Conservation (phyloP, 2,113 vertebrate genomes). For the Tautogolabrus adspersus region DNA sequence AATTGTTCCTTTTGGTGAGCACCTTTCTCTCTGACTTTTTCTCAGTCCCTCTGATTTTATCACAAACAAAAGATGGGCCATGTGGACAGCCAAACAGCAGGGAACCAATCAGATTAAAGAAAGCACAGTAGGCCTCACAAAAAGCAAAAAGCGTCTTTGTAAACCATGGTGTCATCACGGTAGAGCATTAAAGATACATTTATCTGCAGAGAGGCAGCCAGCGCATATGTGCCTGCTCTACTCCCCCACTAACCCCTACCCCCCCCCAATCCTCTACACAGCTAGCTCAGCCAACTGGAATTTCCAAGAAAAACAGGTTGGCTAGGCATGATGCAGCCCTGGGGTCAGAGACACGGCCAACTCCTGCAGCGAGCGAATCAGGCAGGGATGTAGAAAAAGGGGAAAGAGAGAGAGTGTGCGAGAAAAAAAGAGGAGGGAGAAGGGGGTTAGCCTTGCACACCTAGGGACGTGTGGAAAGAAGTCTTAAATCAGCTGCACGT, state of each 20-base stretch:
- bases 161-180: slow-evolving; percentile 51
- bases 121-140: slow-evolving; percentile 37
- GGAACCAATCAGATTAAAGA: slow-evolving; percentile 57
- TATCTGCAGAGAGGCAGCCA: slow-evolving; percentile 18
- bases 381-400: slow-evolving; percentile 42
- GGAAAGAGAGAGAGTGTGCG: slow-evolving; percentile 3
- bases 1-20: slow-evolving; percentile 38
- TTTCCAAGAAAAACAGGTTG: slow-evolving; percentile 79
- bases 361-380: slow-evolving; percentile 70
- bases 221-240: slow-evolving; percentile 35
- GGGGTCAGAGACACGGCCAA: slow-evolving; percentile 73
- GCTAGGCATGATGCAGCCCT: slow-evolving; percentile 62
- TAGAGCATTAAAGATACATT: slow-evolving; percentile 52
- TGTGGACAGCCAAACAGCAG: slow-evolving; percentile 32
- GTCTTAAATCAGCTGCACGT: slow-evolving; percentile 66
- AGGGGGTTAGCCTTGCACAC: slow-evolving; percentile 37
- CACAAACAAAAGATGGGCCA: slow-evolving; percentile 23
- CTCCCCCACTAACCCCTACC: slow-evolving; percentile 35
- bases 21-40: slow-evolving; percentile 45
- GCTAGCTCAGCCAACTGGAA: slow-evolving; percentile 66
- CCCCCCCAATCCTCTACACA: slow-evolving; percentile 50
- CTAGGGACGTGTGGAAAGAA: slow-evolving; percentile 57
- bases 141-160: slow-evolving; percentile 33
- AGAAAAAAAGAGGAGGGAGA: slow-evolving; percentile 5
- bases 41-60: slow-evolving; percentile 40